Percentiles rank a stretch among this genome's conserved stretches.
phyloP scores from a whole-genome alignment of 2,888 invertebrate genomes.

The Tetragnatha montana region DNA sequence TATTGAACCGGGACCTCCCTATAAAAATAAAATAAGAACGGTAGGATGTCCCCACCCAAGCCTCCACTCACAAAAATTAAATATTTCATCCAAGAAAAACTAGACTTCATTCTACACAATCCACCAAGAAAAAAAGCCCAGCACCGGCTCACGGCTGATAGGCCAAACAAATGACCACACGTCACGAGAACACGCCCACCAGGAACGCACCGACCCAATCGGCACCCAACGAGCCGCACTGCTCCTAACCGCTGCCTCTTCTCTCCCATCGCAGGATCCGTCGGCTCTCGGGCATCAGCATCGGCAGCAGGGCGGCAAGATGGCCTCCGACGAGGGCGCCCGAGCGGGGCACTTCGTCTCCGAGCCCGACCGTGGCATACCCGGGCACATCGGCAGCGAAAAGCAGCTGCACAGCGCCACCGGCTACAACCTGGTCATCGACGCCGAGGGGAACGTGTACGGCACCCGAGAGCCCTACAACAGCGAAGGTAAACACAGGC shows the following conservation, averaged over 20 bases:
- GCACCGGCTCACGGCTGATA: not conserved
- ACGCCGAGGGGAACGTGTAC: constrained; percentile 78
- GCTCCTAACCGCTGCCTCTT: constrained; percentile 5
- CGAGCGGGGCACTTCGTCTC: constrained; percentile 2
- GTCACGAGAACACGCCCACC: constrained; percentile 19
- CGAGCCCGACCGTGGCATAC: constrained; percentile 58
- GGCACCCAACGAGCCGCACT: constrained; percentile 12
- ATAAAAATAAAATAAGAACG: too few species aligned
- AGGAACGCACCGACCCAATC: not conserved
- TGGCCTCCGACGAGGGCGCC: constrained; percentile 47
- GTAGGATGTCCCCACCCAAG: not conserved
- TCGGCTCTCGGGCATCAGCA: constrained; percentile 45
- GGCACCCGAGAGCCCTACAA: constrained; percentile 79
- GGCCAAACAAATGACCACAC: not conserved
- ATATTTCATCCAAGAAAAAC: not conserved
- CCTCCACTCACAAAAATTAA: not conserved
- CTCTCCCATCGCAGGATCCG: constrained; percentile 59
- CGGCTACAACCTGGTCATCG: constrained; percentile 79
- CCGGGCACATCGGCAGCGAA: constrained; percentile 69
- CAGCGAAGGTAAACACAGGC: constrained; percentile 77
- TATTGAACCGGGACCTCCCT: too few species aligned
- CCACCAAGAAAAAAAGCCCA: not conserved
- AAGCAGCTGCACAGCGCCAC: constrained; percentile 80
- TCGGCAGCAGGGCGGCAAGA: constrained; percentile 42
- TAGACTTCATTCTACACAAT: not conserved